A percentile compares a stretch with the other conserved stretches of the same genome.
phyloP scores from a whole-genome alignment of 2,888 invertebrate genomes.

The Molorchus minor region DNA sequence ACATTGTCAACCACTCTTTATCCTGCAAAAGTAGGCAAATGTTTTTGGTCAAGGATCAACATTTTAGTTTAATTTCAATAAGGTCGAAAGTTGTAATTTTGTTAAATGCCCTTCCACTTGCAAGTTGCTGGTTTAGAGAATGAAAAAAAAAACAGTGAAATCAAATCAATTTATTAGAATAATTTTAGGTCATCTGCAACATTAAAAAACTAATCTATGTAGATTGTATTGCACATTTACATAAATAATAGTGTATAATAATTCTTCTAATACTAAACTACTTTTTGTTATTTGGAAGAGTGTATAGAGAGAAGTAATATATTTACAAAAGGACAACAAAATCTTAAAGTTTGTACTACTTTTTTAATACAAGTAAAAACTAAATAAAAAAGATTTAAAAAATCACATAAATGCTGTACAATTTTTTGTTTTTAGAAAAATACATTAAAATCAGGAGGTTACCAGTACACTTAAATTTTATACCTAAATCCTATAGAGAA shows the following conservation, averaged over 20 bases:
- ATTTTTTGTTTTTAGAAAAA: constrained; percentile 36
- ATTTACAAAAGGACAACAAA: constrained; percentile 38
- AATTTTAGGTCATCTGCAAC: background rate
- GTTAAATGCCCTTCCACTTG: too few relatives aligned
- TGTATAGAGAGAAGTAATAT: constrained; percentile 23
- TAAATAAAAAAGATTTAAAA: constrained; percentile 38
- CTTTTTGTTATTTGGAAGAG: constrained; percentile 35
- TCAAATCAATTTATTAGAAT: background rate
- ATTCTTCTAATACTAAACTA: constrained; percentile 10
- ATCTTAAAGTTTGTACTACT: constrained; percentile 40
- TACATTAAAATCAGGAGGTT: constrained; percentile 30
- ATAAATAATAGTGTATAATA: constrained; percentile 11
- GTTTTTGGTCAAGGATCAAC: too few relatives aligned
- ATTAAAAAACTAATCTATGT: background rate
- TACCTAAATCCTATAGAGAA: background rate
- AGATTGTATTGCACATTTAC: constrained; percentile 12
- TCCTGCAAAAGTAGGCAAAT: too few relatives aligned
- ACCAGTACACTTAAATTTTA: constrained; percentile 24
- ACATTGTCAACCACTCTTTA: too few relatives aligned
- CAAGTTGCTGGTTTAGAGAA: background rate
- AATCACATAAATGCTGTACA: constrained; percentile 41
- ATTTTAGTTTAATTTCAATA: too few relatives aligned
- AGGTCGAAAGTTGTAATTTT: too few relatives aligned
- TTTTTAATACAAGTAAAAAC: constrained; percentile 32
- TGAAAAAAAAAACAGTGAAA: background rate